Percentiles rank a stretch among this genome's conserved stretches.
phyloP scores from a whole-genome alignment of 2,797 vertebrate genomes.

The Myotis planiceps region DNA sequence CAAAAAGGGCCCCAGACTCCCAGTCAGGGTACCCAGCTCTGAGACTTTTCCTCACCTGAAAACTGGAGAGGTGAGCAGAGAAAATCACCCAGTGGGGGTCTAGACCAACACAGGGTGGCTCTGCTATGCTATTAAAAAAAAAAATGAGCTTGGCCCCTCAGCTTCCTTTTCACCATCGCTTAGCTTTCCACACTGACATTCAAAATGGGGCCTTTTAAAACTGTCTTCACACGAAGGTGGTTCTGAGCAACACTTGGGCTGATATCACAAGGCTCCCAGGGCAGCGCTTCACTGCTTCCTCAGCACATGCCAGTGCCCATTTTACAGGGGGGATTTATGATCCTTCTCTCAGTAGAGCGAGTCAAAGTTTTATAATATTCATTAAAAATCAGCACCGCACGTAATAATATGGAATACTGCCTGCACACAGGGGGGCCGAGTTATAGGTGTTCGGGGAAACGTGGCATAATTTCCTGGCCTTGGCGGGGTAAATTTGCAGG shows the following conservation, averaged over 20 bases:
- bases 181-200: constrained; percentile 20
- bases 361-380: constrained; percentile 81
- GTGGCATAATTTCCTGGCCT: constrained; percentile 64
- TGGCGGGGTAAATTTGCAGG: constrained; percentile 56
- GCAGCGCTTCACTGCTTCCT: constrained; percentile 67
- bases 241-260: constrained; percentile 46
- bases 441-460: constrained; percentile 76
- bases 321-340: constrained; percentile 76
- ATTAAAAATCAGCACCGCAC: constrained; percentile 79
- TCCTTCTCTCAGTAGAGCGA: constrained; percentile 64
- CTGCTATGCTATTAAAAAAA: background rate
- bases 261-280: constrained; percentile 51
- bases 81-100: background rate
- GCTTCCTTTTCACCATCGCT: background rate
- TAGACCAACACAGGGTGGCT: background rate
- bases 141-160: background rate
- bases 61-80: background rate
- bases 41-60: background rate
- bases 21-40: background rate
- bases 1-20: background rate
- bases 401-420: constrained; percentile 76
- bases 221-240: constrained; percentile 35
- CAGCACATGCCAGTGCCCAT: constrained; percentile 68
- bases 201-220: constrained; percentile 49
- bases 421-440: constrained; percentile 59